Base-by-base conservation (phyloP, 1,140 invertebrate species). In the Panulirus ornatus region DNA sequence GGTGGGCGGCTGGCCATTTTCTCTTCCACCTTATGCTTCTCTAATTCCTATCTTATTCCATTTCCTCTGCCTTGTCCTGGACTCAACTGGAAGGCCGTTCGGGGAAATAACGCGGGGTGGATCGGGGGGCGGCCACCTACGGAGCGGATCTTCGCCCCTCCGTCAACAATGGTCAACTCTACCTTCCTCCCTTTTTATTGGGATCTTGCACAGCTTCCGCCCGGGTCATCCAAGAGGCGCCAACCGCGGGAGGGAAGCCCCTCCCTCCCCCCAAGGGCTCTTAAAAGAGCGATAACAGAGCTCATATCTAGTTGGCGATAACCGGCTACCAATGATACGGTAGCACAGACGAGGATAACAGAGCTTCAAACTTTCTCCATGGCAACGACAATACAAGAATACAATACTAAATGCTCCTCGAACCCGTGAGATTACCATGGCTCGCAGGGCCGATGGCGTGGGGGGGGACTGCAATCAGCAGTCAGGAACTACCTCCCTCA, bases 1-100 rank as follows among this genome's bases (percentile, higher is more conserved):
- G 19, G 79, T n/a, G 54, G 79, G 44, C 36, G 70, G 66, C 42
- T 36, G 84, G 34, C 73, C 84, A 58, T 86, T 86, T 40, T 58
- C 40, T 22, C 44, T 78, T 86, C 84, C 84, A 86, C 71, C 73
- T 86, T 86, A 76, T 86, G 84, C 84, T 76, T 86, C 84, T 78
- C 73, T 86, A 86, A 86, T 86, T 86, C n/a, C 84, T 78, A 86
- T 86, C 84, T 76, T 58, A 78, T 78, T 86, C 84, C 84, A 86
- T 86, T 86, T 86, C 84, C 84, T 38, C 34, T 27, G 73, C 84
- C 84, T 78, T 76, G 44, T 51, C 47, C 84, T 58, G 83, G 83
- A 51, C 66, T 70, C 63, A 36, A 84, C 8, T 73, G 83, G 83
- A 34, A 36, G 40, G 34, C 40, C 63, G 71, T 86, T 42, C 66